These are phyloP conservation scores for Microctonus hyperodae DNA, from an alignment of 2,888 invertebrate genomes.

Conservation along the genomic window DNA sequence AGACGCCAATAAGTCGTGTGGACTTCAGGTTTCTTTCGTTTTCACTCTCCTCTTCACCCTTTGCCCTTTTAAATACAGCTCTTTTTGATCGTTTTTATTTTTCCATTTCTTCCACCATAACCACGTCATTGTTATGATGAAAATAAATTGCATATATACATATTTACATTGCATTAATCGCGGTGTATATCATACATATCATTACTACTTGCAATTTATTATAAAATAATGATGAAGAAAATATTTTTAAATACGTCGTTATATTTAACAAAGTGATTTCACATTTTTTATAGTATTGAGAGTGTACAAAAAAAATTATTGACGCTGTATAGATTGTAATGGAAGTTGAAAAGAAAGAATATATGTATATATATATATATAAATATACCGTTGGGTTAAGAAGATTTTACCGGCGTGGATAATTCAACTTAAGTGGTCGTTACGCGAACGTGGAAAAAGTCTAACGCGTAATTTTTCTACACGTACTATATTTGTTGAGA, in stretches of 20 bases:
- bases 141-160: slow-evolving; percentile 2
- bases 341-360: slow-evolving; percentile 1
- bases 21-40: slow-evolving; percentile 21
- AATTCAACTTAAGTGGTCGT: slow-evolving; percentile 51
- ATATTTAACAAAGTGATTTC: slow-evolving; percentile 4
- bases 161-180: background rate
- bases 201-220: background rate
- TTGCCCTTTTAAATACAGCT: slow-evolving; percentile 14
- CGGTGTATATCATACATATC: no score
- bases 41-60: slow-evolving; percentile 10
- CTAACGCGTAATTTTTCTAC: slow-evolving; percentile 30
- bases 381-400: background rate
- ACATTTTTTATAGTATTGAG: background rate
- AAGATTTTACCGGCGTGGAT: slow-evolving; percentile 39
- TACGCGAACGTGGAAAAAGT: slow-evolving; percentile 35
- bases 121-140: slow-evolving; percentile 5
- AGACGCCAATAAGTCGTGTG: slow-evolving; percentile 32
- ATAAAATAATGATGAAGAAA: no score
- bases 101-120: background rate
- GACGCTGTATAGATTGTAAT: background rate
- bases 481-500: slow-evolving; percentile 25
- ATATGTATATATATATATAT: background rate
- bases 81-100: slow-evolving; percentile 3
- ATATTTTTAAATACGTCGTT: background rate
- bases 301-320: background rate